phyloP scores from a whole-genome alignment of 2,888 invertebrate genomes.

The Drosophila histrio region DNA sequence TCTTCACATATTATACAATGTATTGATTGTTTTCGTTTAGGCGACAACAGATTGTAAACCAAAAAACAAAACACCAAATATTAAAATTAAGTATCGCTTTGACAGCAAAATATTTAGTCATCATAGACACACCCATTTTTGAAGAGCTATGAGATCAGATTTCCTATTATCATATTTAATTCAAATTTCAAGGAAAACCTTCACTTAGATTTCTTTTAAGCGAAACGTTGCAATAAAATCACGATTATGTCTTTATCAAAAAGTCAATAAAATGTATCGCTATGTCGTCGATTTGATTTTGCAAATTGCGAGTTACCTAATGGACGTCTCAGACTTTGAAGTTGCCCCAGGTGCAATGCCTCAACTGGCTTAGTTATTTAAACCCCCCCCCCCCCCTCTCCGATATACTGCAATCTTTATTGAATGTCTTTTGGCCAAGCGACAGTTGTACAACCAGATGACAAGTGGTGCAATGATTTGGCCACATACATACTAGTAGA shows the following conservation, averaged over 20 bases:
- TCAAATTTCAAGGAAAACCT: constrained; percentile 1
- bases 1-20: constrained; percentile 1
- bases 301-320: constrained; percentile 76
- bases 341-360: constrained; percentile 44
- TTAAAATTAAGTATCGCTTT: constrained; percentile 30
- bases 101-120: constrained; percentile 46
- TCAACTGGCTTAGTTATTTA: constrained; percentile 28
- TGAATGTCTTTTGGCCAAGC: constrained; percentile 22
- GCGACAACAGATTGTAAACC: constrained; percentile 39
- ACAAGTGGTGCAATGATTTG: constrained; percentile 39
- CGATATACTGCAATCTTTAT: constrained; percentile 42
- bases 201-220: constrained; percentile 5
- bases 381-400: background rate
- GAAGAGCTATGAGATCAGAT: constrained; percentile 34
- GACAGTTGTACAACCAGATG: constrained; percentile 46
- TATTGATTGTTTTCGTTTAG: constrained; percentile 46
- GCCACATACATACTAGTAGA: constrained; percentile 36
- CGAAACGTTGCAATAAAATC: constrained; percentile 1
- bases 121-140: constrained; percentile 52
- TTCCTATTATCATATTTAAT: constrained; percentile 15
- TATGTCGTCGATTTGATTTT: constrained; percentile 72
- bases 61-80: constrained; percentile 6
- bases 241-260: constrained; percentile 36
- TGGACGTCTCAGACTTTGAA: constrained; percentile 50
- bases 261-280: constrained; percentile 36